Evolutionary conservation across 2,113 vertebrate genomes (phyloP).

Genomic region (Mustelus asterias): DNA sequence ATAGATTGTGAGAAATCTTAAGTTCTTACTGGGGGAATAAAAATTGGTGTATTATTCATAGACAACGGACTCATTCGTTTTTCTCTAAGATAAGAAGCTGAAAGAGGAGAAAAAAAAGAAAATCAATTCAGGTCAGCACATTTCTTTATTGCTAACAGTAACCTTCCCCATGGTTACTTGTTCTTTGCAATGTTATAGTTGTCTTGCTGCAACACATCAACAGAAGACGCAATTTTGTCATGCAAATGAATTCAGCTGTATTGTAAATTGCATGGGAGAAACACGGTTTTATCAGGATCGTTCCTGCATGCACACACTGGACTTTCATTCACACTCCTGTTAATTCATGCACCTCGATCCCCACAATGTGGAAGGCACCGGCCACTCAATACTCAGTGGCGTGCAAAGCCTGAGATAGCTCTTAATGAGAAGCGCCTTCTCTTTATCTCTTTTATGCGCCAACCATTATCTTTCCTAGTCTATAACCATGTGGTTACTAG

Average conservation of each 20-base stretch:
- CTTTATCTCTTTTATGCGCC: constrained; percentile 94
- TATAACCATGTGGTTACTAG: constrained; percentile 95
- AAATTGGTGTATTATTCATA: constrained; percentile 64
- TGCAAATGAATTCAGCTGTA: constrained; percentile 87
- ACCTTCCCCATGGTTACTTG: constrained; percentile 93
- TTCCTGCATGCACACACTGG: constrained; percentile 48
- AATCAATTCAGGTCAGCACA: constrained; percentile 76
- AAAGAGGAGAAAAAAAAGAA: constrained; percentile 63
- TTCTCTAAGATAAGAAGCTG: constrained; percentile 69
- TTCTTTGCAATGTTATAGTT: constrained; percentile 90
- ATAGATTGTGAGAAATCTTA: neutral
- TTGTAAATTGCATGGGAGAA: constrained; percentile 69
- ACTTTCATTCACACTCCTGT: constrained; percentile 51
- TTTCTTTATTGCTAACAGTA: constrained; percentile 82
- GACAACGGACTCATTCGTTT: constrained; percentile 40
- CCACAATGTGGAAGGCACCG: constrained; percentile 39
- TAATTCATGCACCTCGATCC: constrained; percentile 17
- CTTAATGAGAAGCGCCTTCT: constrained; percentile 95
- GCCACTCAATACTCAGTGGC: constrained; percentile 74
- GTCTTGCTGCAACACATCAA: constrained; percentile 86
- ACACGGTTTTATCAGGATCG: constrained; percentile 64
- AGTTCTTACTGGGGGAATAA: constrained; percentile 29
- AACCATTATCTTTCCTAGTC: constrained; percentile 95
- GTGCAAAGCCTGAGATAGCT: constrained; percentile 95
- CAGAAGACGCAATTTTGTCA: constrained; percentile 87